phyloP scores from a whole-genome alignment of 1,140 invertebrate genomes.

The Drosophila cardini region DNA sequence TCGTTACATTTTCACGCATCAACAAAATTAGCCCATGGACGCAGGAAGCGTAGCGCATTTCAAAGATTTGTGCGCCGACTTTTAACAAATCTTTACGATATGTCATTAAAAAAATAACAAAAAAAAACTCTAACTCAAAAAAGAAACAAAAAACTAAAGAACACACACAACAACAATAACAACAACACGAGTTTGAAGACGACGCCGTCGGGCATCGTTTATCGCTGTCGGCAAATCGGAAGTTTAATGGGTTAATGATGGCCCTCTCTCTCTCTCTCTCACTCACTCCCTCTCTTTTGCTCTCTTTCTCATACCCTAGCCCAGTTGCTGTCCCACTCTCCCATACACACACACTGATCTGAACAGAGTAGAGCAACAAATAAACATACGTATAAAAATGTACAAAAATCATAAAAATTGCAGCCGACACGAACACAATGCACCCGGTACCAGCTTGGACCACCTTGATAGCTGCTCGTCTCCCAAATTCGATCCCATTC shows the following conservation, averaged over 20 bases:
- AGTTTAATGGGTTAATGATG: slow-evolving; percentile 84
- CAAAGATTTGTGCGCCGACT: slow-evolving; percentile 72
- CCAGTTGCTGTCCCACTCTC: not conserved
- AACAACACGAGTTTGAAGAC: slow-evolving; percentile 17
- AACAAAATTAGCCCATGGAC: slow-evolving; percentile 64
- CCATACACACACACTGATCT: slow-evolving; percentile 26
- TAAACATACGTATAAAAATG: slow-evolving; percentile 83
- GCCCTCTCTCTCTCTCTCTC: slow-evolving; percentile 35
- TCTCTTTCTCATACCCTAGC: slow-evolving; percentile 20
- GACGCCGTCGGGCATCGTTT: slow-evolving; percentile 60
- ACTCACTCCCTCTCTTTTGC: slow-evolving; percentile 18
- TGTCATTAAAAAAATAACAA: slow-evolving; percentile 71
- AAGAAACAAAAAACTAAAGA: slow-evolving; percentile 30
- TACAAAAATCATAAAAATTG: slow-evolving; percentile 79
- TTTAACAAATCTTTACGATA: slow-evolving; percentile 83
- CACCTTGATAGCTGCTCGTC: slow-evolving; percentile 62
- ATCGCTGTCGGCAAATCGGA: slow-evolving; percentile 83
- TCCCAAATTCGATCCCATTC: slow-evolving; percentile 19
- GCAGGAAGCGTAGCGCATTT: slow-evolving; percentile 76
- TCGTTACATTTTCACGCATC: slow-evolving; percentile 69
- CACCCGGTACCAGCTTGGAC: slow-evolving; percentile 72
- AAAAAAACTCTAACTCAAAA: slow-evolving; percentile 22
- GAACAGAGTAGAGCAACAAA: slow-evolving; percentile 57
- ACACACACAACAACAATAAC: slow-evolving; percentile 25
- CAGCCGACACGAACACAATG: slow-evolving; percentile 74